Evolutionary conservation across 2,113 vertebrate species (phyloP).

Genomic region (Kobus ellipsiprymnus): DNA sequence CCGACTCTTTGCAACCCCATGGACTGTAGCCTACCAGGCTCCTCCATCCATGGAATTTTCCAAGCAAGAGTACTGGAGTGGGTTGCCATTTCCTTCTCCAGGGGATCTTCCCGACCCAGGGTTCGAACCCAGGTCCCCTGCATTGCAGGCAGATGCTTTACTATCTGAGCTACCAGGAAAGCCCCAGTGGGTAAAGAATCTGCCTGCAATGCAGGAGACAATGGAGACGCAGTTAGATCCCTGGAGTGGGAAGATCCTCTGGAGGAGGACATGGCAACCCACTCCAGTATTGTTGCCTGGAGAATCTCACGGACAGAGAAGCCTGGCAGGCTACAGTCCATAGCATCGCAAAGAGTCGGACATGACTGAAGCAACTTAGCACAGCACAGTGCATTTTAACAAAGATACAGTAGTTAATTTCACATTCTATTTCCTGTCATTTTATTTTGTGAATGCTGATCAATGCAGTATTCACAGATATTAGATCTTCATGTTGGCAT

Average conservation of each 20-base stretch:
- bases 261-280: neutral
- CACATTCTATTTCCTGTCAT: neutral
- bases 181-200: neutral
- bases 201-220: neutral
- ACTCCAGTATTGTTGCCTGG: neutral
- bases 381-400: neutral
- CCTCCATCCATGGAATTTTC: neutral
- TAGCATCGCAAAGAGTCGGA: neutral
- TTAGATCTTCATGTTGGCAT: neutral
- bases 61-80: neutral
- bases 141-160: neutral
- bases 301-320: neutral
- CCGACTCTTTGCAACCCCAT: neutral
- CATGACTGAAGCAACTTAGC: neutral
- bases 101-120: neutral
- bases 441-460: neutral
- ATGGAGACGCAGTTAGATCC: neutral
- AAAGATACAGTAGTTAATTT: neutral
- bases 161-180: neutral
- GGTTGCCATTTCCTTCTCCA: neutral
- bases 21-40: neutral
- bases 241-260: neutral
- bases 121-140: neutral
- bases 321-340: neutral
- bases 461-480: neutral